phyloP scores from a whole-genome alignment of 2,797 vertebrate genomes.

The Coccyzus lansbergi region DNA sequence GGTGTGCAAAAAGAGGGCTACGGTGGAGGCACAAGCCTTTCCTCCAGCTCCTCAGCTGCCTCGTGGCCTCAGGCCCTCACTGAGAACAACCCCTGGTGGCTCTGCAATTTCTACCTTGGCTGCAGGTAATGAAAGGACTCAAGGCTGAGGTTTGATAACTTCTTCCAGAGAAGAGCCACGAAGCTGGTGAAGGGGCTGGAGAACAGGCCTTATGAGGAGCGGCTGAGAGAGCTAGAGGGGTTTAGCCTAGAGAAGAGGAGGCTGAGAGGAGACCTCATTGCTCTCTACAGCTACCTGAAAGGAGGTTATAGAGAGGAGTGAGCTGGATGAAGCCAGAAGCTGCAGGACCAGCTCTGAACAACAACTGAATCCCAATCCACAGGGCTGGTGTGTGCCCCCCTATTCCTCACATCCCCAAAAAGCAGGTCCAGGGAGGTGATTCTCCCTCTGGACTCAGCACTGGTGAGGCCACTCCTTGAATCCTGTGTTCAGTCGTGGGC shows the following conservation, averaged over 20 bases:
- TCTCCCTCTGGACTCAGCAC: too few species aligned
- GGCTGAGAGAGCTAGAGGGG: too few species aligned
- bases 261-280: too few species aligned
- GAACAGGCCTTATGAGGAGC: too few species aligned
- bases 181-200: too few species aligned
- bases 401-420: rapidly evolving
- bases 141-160: not conserved
- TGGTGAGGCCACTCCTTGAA: too few species aligned
- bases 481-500: too few species aligned
- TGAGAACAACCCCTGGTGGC: not conserved
- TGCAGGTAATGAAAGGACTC: not conserved
- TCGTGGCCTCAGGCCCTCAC: not conserved
- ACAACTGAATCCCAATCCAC: rapidly evolving
- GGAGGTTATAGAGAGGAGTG: too few species aligned
- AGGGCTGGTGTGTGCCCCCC: rapidly evolving
- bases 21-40: not conserved
- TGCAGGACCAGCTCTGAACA: not conserved
- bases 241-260: too few species aligned
- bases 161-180: too few species aligned
- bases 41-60: not conserved
- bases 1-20: not conserved
- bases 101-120: not conserved
- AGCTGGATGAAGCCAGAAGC: not conserved
- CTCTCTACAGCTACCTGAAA: too few species aligned
- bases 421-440: rapidly evolving